These are phyloP conservation scores for Rousettus madagascariensis DNA, from an alignment of 2,797 vertebrate species.

Conservation along the genomic window DNA sequence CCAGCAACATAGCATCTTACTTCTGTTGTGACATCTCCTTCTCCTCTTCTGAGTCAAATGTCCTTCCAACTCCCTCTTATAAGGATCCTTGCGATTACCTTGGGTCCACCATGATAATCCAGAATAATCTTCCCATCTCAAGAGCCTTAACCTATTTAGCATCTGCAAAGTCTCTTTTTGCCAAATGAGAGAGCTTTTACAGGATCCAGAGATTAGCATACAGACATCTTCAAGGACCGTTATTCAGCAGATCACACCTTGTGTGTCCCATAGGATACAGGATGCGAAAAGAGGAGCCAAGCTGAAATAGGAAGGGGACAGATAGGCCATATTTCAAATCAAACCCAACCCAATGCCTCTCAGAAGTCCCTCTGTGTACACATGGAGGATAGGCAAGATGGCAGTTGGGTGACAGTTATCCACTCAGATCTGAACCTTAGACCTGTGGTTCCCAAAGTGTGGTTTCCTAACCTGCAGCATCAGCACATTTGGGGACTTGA, in stretches of 20 bases:
- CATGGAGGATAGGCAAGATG: not conserved
- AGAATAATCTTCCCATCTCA: not conserved
- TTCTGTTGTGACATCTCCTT: not conserved
- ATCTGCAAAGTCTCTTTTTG: not conserved
- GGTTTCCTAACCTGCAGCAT: not conserved
- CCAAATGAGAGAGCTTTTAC: not conserved
- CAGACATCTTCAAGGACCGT: fast-evolving
- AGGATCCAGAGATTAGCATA: not conserved
- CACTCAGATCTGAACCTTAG: not conserved
- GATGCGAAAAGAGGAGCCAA: not conserved
- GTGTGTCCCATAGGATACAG: too few relatives aligned
- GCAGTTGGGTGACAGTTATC: too few relatives aligned
- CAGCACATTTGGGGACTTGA: not conserved
- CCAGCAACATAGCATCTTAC: not conserved
- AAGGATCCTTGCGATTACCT: not conserved
- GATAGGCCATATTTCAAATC: not conserved
- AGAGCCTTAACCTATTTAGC: not conserved
- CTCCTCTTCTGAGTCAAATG: not conserved
- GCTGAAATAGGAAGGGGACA: fast-evolving
- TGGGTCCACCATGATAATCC: not conserved
- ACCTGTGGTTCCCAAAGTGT: not conserved
- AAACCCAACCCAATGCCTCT: not conserved
- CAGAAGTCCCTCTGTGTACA: not conserved
- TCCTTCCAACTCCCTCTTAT: not conserved
- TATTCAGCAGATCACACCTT: fast-evolving